A percentile compares a stretch with the other conserved stretches of the same genome.
Conservation (phyloP, 1,140 invertebrate genomes). For the Lanistes nyassanus region DNA sequence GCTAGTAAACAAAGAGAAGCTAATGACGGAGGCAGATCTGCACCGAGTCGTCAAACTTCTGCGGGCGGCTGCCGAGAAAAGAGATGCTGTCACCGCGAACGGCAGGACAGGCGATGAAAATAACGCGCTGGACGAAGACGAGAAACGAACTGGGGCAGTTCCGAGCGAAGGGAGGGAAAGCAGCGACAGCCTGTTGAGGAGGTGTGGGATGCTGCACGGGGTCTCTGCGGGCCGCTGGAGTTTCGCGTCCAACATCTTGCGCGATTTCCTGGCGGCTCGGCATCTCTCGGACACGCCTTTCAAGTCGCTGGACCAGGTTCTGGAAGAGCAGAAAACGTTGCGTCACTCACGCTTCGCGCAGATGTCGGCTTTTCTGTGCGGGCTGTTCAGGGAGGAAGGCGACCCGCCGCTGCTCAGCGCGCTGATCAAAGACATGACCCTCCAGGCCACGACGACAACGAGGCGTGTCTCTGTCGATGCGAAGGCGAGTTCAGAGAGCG, state of each 20-base stretch:
- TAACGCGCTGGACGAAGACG: neutral
- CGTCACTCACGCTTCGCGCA: slow-evolving; percentile 42
- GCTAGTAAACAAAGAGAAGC: neutral
- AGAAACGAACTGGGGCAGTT: slow-evolving; percentile 18
- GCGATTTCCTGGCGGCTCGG: slow-evolving; percentile 49
- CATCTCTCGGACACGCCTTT: slow-evolving; percentile 43
- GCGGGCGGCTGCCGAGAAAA: neutral
- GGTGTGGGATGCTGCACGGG: slow-evolving; percentile 43
- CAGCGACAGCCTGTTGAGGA: slow-evolving; percentile 33
- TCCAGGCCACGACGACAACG: neutral
- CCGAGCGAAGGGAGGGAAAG: slow-evolving; percentile 37
- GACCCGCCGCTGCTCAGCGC: slow-evolving; percentile 33
- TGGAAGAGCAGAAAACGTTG: slow-evolving; percentile 45
- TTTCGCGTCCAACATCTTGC: slow-evolving; percentile 41
- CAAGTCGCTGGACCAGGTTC: slow-evolving; percentile 35
- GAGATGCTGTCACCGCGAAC: too few relatives aligned
- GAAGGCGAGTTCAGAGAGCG: neutral
- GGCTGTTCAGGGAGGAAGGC: slow-evolving; percentile 39
- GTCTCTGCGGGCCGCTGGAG: slow-evolving; percentile 30
- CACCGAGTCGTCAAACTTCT: neutral
- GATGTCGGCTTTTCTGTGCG: slow-evolving; percentile 45
- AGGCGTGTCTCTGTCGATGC: neutral
- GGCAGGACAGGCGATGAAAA: too few relatives aligned
- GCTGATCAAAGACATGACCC: slow-evolving; percentile 44
- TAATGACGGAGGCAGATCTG: slow-evolving; percentile 13